Conservation (phyloP, 2,113 vertebrate species). For the Rhegmatorhina hoffmannsi region DNA sequence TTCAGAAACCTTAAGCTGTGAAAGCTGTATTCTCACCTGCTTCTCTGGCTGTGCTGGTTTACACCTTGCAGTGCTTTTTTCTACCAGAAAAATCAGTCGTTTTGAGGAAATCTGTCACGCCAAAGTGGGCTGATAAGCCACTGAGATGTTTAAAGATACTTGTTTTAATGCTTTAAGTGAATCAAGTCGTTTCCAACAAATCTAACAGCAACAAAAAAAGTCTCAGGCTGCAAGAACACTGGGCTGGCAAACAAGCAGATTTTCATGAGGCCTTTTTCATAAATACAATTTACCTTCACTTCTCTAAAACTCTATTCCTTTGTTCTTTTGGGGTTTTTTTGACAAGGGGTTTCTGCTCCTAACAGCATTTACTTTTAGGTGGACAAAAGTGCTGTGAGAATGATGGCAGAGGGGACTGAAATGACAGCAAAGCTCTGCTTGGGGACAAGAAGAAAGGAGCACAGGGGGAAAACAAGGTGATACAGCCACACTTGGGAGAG, state of each 20-base stretch:
- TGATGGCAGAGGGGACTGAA: neutral
- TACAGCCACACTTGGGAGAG: neutral
- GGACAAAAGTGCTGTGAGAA: neutral
- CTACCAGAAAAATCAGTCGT: neutral
- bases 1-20: neutral
- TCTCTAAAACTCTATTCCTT: neutral
- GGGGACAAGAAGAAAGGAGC: neutral
- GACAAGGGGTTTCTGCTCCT: neutral
- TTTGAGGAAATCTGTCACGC: neutral
- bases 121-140: neutral
- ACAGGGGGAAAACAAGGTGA: neutral
- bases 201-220: neutral
- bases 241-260: neutral
- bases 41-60: neutral
- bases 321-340: neutral
- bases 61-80: neutral
- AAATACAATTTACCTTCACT: neutral
- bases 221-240: neutral
- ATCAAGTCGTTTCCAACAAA: neutral
- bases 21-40: neutral
- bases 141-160: neutral
- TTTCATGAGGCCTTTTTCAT: neutral
- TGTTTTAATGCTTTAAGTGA: neutral
- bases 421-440: neutral
- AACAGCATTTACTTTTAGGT: neutral